A percentile compares a stretch with the other conserved stretches of the same genome.
Evolutionary conservation across 2,888 invertebrate genomes (phyloP).

Genomic region (Erynnis tages): DNA sequence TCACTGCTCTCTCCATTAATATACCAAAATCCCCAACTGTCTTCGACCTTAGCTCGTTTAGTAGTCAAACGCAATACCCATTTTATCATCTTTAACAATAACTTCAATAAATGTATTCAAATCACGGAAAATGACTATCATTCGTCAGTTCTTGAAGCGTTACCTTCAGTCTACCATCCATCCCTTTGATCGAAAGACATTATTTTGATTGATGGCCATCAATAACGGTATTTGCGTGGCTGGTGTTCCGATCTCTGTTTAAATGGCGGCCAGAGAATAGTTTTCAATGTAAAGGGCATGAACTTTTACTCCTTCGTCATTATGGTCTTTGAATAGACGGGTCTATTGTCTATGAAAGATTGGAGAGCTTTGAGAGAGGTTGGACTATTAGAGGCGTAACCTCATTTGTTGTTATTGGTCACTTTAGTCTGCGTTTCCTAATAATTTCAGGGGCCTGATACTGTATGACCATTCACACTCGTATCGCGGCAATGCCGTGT

Average conservation of each 20-base stretch:
- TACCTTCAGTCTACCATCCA: slow-evolving; percentile 1
- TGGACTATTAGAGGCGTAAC: too few relatives aligned
- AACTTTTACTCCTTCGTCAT: background rate
- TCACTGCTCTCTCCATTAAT: too few relatives aligned
- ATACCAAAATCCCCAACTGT: too few relatives aligned
- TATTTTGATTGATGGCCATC: slow-evolving; percentile 12
- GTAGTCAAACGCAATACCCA: too few relatives aligned
- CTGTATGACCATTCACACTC: too few relatives aligned
- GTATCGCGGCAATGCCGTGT: too few relatives aligned
- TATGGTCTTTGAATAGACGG: background rate
- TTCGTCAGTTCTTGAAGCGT: background rate
- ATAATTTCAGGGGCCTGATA: too few relatives aligned
- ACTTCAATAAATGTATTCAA: slow-evolving; percentile 8
- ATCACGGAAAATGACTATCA: slow-evolving; percentile 2
- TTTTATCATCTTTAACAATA: too few relatives aligned
- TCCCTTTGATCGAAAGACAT: slow-evolving; percentile 10
- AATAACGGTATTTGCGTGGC: background rate
- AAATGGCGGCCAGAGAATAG: slow-evolving; percentile 7
- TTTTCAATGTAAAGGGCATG: slow-evolving; percentile 11
- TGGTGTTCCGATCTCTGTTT: background rate
- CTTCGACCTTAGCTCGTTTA: too few relatives aligned
- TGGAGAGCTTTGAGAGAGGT: too few relatives aligned
- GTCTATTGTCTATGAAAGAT: background rate
- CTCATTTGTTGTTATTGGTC: too few relatives aligned
- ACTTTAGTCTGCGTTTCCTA: too few relatives aligned